A percentile compares a stretch with the other conserved stretches of the same genome.
Evolutionary conservation across 2,113 vertebrate species (phyloP).

Genomic region (Forbesichthys papilliferus): DNA sequence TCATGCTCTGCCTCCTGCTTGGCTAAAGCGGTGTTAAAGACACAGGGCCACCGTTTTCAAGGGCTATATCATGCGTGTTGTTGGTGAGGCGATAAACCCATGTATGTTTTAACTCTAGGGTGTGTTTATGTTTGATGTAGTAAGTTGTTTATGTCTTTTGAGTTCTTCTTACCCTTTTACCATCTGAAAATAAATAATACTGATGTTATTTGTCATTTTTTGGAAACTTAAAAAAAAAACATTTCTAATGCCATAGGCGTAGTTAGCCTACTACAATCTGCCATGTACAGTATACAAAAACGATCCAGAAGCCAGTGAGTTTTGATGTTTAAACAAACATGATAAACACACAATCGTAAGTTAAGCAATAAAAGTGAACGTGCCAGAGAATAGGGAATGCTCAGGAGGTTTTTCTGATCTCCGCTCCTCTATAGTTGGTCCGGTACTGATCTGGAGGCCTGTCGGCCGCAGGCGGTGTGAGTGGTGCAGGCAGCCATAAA

Average conservation of each 20-base stretch:
- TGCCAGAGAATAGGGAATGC: too few species aligned
- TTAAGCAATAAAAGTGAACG: too few species aligned
- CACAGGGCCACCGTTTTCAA: slow-evolving; percentile 23
- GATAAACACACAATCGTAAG: too few species aligned
- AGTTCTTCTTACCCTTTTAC: neutral
- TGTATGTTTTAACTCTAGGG: slow-evolving; percentile 10
- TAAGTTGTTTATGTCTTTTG: slow-evolving; percentile 22
- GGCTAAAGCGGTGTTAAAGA: slow-evolving; percentile 23
- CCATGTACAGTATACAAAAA: too few species aligned
- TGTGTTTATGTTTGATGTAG: slow-evolving; percentile 12
- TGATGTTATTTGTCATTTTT: neutral
- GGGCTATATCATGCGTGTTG: slow-evolving; percentile 24
- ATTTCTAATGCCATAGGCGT: too few species aligned
- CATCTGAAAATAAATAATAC: slow-evolving; percentile 2
- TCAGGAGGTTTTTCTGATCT: neutral
- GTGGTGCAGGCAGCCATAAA: slow-evolving; percentile 41
- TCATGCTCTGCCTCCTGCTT: slow-evolving; percentile 29
- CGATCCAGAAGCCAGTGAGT: too few species aligned
- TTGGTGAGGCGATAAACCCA: slow-evolving; percentile 28
- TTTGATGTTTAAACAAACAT: too few species aligned
- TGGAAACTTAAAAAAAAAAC: too few species aligned
- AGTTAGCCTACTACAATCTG: too few species aligned
- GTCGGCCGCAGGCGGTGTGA: slow-evolving; percentile 34
- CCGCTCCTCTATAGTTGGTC: slow-evolving; percentile 27
- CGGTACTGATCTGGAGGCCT: slow-evolving; percentile 43